A percentile compares a stretch with the other conserved stretches of the same genome.
Evolutionary conservation across 2,797 vertebrate species (phyloP).

Genomic region (Toxotes lorentzi): DNA sequence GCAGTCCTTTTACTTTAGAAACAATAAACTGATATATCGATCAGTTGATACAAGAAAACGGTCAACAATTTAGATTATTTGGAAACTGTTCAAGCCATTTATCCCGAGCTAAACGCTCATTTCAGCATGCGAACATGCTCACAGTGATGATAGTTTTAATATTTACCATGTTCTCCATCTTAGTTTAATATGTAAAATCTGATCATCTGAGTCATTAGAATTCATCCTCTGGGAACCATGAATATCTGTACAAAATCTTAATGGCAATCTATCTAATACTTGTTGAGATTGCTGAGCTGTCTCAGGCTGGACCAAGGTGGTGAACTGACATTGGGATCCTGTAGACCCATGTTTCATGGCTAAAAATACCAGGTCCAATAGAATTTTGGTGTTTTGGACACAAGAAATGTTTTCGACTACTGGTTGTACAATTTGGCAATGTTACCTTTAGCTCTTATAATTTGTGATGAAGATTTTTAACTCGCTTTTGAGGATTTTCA

Average conservation of each 20-base stretch:
- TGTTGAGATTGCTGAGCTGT: neutral
- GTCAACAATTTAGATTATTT: too few relatives aligned
- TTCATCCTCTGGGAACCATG: neutral
- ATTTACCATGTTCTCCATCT: neutral
- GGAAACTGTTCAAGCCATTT: neutral
- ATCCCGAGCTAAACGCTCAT: too few relatives aligned
- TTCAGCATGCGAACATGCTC: neutral
- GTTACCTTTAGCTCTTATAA: neutral
- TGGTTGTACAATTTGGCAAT: neutral
- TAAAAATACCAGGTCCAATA: neutral
- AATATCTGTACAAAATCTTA: neutral
- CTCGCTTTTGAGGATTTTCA: neutral
- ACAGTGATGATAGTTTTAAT: neutral
- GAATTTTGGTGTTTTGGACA: neutral
- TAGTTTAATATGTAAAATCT: constrained; percentile 3
- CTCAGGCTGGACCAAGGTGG: neutral
- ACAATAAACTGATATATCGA: neutral
- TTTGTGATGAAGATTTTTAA: neutral
- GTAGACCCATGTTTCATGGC: neutral
- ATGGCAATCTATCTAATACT: neutral
- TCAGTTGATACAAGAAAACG: neutral
- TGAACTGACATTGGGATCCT: neutral
- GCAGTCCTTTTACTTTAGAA: neutral
- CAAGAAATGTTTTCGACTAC: neutral
- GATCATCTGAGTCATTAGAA: neutral